Evolutionary conservation across 2,797 vertebrate species (phyloP).

Genomic region (Anguilla marmorata): DNA sequence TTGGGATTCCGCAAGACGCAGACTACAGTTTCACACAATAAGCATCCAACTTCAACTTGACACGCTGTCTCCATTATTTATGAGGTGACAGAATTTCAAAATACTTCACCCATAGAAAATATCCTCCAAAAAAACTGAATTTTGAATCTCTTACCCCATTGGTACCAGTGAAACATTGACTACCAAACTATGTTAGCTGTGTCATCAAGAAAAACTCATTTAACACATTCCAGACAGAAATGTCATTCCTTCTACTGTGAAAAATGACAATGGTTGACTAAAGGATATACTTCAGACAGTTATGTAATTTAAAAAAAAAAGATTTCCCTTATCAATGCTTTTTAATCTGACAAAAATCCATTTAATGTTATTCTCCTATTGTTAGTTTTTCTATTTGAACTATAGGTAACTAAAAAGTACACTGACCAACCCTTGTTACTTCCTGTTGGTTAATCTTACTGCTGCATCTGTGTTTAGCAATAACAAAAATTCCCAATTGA

Average conservation of each 20-base stretch:
- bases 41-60: not conserved
- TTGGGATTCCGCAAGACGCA: not conserved
- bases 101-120: not conserved
- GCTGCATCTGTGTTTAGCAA: slow-evolving; percentile 15
- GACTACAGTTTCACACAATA: not conserved
- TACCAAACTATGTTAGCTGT: not conserved
- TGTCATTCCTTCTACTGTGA: not conserved
- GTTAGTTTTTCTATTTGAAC: not conserved
- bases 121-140: not conserved
- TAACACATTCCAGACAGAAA: not conserved
- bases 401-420: not conserved
- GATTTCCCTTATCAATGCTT: not conserved
- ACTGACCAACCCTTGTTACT: not conserved
- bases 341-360: too few relatives aligned
- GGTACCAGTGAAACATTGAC: not conserved
- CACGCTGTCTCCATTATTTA: not conserved
- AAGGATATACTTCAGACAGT: not conserved
- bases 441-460: slow-evolving; percentile 13
- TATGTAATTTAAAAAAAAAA: not conserved
- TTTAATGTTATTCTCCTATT: too few relatives aligned
- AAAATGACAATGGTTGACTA: not conserved
- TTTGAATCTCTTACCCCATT: not conserved
- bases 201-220: not conserved
- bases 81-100: not conserved
- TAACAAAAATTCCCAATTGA: slow-evolving; percentile 6